A percentile compares a stretch with the other conserved stretches of the same genome.
These are phyloP conservation scores for Drosophila demipolita DNA, from an alignment of 2,888 invertebrate species.

Conservation along the genomic window DNA sequence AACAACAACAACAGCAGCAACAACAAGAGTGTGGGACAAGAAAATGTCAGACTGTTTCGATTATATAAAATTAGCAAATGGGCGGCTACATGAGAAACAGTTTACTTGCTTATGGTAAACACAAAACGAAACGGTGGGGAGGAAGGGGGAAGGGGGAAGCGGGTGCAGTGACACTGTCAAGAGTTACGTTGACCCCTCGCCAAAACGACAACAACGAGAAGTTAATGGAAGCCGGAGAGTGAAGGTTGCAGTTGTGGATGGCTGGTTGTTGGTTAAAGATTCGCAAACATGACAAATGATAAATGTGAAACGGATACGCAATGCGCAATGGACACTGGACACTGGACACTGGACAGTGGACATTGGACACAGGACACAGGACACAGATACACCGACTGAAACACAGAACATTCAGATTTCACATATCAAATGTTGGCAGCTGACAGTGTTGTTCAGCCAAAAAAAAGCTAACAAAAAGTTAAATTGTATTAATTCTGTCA, in stretches of 20 bases:
- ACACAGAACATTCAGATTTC: slow-evolving; percentile 37
- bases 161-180: slow-evolving; percentile 71
- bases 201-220: slow-evolving; percentile 30
- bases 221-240: slow-evolving; percentile 22
- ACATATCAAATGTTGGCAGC: slow-evolving; percentile 50
- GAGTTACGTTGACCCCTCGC: slow-evolving; percentile 68
- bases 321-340: slow-evolving; percentile 45
- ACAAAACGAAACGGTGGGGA: background rate
- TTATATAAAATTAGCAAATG: slow-evolving; percentile 63
- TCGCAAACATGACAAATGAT: slow-evolving; percentile 76
- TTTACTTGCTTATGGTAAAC: slow-evolving; percentile 4
- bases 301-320: slow-evolving; percentile 74
- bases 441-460: slow-evolving; percentile 3
- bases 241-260: slow-evolving; percentile 5
- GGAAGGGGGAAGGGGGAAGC: slow-evolving; percentile 13
- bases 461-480: background rate
- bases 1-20: slow-evolving; percentile 10
- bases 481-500: background rate
- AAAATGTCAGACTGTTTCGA: slow-evolving; percentile 76
- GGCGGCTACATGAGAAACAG: slow-evolving; percentile 32
- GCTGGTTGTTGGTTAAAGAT: slow-evolving; percentile 58
- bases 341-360: slow-evolving; percentile 13
- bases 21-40: slow-evolving; percentile 52
- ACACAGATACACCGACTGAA: slow-evolving; percentile 9
- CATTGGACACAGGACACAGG: slow-evolving; percentile 26